phyloP scores from a whole-genome alignment of 2,113 vertebrate genomes.

The Helogale parvula region DNA sequence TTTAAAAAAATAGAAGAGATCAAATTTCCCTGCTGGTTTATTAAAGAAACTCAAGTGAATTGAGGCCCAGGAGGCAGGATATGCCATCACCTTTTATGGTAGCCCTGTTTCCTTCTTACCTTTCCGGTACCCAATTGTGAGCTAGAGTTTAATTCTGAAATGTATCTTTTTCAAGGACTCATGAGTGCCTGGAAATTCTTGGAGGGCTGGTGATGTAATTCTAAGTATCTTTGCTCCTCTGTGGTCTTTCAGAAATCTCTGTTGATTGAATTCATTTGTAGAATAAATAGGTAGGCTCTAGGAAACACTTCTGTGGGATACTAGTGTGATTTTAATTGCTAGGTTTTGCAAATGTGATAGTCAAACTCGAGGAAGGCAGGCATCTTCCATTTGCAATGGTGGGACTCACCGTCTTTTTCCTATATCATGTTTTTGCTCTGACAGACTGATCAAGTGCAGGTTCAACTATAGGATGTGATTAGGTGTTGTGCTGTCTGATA shows the following conservation, averaged over 20 bases:
- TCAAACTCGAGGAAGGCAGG: background rate
- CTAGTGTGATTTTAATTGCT: background rate
- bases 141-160: background rate
- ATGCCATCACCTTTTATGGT: background rate
- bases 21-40: background rate
- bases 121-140: background rate
- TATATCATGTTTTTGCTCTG: background rate
- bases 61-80: background rate
- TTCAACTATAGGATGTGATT: background rate
- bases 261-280: background rate
- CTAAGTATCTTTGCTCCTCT: background rate
- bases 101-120: background rate
- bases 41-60: background rate
- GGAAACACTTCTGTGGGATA: background rate
- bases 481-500: background rate
- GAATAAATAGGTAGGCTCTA: background rate
- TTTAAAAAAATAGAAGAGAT: background rate
- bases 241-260: background rate
- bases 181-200: background rate
- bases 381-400: background rate
- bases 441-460: background rate
- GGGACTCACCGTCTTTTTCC: background rate
- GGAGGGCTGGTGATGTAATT: background rate
- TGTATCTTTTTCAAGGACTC: background rate
- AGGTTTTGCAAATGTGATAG: background rate